phyloP scores from a whole-genome alignment of 37 sponge, comb jelly and placozoan genomes.

The Cladorhizidae sp. region DNA sequence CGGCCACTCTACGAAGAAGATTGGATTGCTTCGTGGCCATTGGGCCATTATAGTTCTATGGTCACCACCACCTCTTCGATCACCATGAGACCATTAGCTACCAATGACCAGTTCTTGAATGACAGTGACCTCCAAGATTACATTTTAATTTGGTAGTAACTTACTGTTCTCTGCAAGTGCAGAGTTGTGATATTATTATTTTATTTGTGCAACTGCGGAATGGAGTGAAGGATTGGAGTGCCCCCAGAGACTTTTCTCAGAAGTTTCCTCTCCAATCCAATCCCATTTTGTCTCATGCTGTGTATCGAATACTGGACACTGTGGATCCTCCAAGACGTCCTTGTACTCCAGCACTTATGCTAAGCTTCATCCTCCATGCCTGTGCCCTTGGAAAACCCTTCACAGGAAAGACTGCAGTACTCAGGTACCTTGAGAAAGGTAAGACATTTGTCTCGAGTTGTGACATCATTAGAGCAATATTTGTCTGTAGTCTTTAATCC shows the following conservation, averaged over 20 bases:
- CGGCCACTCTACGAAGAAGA: slow-evolving; percentile 60
- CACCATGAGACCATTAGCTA: background rate
- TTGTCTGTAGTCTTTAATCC: background rate
- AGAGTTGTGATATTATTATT: background rate
- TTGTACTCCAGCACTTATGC: slow-evolving; percentile 76
- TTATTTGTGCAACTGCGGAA: slow-evolving; percentile 4
- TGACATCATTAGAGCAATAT: too few relatives aligned
- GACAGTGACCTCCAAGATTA: slow-evolving; percentile 60
- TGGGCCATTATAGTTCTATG: background rate
- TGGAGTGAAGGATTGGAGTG: slow-evolving; percentile 2
- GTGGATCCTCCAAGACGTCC: slow-evolving; percentile 76
- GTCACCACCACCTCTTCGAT: background rate
- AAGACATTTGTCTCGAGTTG: too few relatives aligned
- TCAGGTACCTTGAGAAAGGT: slow-evolving; percentile 55
- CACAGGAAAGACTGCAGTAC: slow-evolving; percentile 69
- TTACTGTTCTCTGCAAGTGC: background rate
- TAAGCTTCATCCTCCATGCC: slow-evolving; percentile 76
- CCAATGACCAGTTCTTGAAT: slow-evolving; percentile 33
- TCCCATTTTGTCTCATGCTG: slow-evolving; percentile 70
- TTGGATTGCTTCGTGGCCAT: background rate
- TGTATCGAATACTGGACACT: slow-evolving; percentile 61
- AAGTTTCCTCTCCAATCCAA: slow-evolving; percentile 40
- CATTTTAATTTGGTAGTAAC: slow-evolving; percentile 30
- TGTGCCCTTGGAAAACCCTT: slow-evolving; percentile 83
- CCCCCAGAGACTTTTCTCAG: background rate